phyloP scores from a whole-genome alignment of 2,888 invertebrate species.

The Calliphora vomitoria region DNA sequence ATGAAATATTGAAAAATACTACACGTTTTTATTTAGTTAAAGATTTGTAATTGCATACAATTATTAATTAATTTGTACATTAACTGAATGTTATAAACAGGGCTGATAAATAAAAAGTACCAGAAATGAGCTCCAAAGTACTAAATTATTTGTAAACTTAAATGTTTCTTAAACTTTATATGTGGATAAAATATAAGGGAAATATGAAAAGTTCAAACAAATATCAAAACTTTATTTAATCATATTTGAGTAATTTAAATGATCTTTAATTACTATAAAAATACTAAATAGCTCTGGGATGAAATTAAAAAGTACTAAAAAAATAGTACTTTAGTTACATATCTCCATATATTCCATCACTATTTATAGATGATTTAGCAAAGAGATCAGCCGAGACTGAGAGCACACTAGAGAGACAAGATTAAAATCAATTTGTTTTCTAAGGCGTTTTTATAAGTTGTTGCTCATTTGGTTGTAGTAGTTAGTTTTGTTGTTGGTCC shows the following conservation, averaged over 20 bases:
- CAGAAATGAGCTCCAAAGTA: background rate
- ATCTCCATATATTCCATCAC: background rate
- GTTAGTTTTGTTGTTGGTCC: background rate
- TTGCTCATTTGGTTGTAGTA: background rate
- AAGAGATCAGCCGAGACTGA: constrained; percentile 13
- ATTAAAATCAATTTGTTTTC: constrained; percentile 50
- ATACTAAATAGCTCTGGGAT: too few relatives aligned
- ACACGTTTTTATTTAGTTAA: constrained; percentile 53
- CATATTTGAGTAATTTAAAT: too few relatives aligned
- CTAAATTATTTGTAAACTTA: background rate
- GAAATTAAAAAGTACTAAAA: background rate
- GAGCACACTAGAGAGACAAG: constrained; percentile 5
- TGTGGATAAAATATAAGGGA: too few relatives aligned
- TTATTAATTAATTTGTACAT: constrained; percentile 55
- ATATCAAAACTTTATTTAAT: too few relatives aligned
- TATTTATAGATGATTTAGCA: constrained; percentile 9
- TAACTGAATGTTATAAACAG: background rate
- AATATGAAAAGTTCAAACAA: too few relatives aligned
- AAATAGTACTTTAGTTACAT: background rate
- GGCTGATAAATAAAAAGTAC: background rate
- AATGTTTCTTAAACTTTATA: too few relatives aligned
- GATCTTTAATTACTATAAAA: too few relatives aligned
- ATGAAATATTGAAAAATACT: constrained; percentile 39
- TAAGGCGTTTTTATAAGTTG: constrained; percentile 41
- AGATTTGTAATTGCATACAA: constrained; percentile 67